Evolutionary conservation across 2,113 vertebrate genomes (phyloP).

Genomic region (Platycercus adscitus): DNA sequence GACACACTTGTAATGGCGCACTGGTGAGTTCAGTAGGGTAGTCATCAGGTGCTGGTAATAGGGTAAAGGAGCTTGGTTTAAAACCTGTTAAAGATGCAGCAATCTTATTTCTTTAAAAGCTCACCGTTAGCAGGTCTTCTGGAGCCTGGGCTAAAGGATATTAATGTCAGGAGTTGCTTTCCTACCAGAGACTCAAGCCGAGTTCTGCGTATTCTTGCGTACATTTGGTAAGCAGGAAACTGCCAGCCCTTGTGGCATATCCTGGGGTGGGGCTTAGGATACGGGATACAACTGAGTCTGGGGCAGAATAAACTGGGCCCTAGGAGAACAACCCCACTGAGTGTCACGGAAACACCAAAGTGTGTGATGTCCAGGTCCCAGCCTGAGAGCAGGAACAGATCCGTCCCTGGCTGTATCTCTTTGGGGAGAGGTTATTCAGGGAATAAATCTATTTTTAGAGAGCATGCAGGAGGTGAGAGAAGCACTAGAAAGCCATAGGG

Average conservation of each 20-base stretch:
- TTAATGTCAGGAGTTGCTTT: constrained; percentile 41
- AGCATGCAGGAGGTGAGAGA: not conserved
- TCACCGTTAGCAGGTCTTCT: not conserved
- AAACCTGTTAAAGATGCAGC: constrained; percentile 28
- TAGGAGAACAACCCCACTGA: not conserved
- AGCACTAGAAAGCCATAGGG: not conserved
- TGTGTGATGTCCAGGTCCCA: not conserved
- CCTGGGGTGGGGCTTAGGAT: not conserved
- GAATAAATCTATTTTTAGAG: not conserved
- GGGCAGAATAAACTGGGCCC: not conserved
- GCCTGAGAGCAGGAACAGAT: not conserved
- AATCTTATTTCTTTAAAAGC: not conserved
- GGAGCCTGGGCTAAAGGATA: constrained; percentile 24
- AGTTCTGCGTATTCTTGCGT: not conserved
- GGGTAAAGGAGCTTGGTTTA: constrained; percentile 33
- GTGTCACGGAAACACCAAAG: fast-evolving
- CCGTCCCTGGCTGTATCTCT: not conserved
- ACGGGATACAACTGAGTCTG: not conserved
- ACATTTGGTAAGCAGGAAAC: not conserved
- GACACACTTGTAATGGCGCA: constrained; percentile 51
- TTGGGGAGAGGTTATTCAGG: not conserved
- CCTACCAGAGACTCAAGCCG: not conserved
- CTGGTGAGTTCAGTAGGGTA: constrained; percentile 57
- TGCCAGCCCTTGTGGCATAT: not conserved
- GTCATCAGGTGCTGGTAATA: constrained; percentile 52